A percentile compares a stretch with the other conserved stretches of the same genome.
These are phyloP conservation scores for Neotragus pygmaeus DNA, from an alignment of 2,113 vertebrate genomes.

Conservation along the genomic window DNA sequence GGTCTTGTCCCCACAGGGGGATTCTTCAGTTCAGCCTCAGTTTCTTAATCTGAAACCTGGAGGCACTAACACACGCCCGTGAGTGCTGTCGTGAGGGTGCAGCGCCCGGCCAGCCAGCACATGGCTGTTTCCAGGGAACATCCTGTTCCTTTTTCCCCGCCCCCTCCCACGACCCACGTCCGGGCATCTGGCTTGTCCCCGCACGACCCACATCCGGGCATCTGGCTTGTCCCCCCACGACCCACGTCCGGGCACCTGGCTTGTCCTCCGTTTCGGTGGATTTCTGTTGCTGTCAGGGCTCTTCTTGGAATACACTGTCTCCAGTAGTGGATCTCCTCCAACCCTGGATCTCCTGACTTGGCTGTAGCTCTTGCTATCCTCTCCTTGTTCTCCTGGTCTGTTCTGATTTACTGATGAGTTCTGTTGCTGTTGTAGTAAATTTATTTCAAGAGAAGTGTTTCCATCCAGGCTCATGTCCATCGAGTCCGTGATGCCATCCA, in stretches of 20 bases:
- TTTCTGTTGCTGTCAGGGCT: too few species aligned
- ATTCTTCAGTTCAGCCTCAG: background rate
- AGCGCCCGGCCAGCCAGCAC: accelerated
- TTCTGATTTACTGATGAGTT: background rate
- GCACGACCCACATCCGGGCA: background rate
- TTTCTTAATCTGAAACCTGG: background rate
- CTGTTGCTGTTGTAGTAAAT: background rate
- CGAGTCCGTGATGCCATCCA: too few species aligned
- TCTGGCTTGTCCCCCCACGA: background rate
- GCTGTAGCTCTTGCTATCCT: background rate
- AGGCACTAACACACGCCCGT: accelerated
- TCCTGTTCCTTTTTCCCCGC: background rate
- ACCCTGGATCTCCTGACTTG: too few species aligned
- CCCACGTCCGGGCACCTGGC: background rate
- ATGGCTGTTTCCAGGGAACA: accelerated
- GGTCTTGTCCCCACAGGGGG: background rate
- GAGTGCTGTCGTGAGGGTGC: accelerated
- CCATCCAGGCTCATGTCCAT: background rate
- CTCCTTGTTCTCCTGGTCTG: background rate
- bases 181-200: background rate
- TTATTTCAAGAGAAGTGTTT: background rate
- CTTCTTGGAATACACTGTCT: background rate
- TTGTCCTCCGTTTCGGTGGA: background rate
- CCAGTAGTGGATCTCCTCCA: background rate
- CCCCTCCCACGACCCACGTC: accelerated